phyloP scores from a whole-genome alignment of 2,888 invertebrate genomes.

The Drosophila meridionalis region DNA sequence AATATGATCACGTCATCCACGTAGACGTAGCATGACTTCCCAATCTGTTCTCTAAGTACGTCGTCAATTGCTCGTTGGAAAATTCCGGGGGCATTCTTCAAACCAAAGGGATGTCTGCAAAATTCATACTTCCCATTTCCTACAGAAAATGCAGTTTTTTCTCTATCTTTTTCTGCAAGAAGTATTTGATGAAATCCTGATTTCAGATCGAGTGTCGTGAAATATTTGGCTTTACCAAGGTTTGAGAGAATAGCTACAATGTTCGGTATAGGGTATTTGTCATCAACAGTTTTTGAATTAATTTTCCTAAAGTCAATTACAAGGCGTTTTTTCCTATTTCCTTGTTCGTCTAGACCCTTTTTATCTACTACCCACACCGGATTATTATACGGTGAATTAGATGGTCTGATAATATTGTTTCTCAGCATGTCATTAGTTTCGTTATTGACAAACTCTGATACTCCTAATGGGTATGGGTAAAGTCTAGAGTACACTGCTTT shows the following conservation, averaged over 20 bases:
- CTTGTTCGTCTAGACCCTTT: neutral
- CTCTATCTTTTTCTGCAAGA: slow-evolving; percentile 1
- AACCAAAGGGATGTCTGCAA: neutral
- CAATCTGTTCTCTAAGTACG: neutral
- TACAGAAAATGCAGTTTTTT: slow-evolving; percentile 1
- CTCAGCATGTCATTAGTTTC: neutral
- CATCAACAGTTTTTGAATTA: slow-evolving; percentile 1
- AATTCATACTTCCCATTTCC: neutral
- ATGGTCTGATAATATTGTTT: neutral
- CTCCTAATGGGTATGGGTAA: neutral
- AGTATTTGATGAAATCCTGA: neutral
- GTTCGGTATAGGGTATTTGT: neutral
- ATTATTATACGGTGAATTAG: neutral
- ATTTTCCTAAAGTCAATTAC: neutral
- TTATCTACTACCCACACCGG: neutral
- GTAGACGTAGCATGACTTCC: neutral
- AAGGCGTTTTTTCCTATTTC: slow-evolving; percentile 1
- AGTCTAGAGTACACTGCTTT: neutral
- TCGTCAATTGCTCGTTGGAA: neutral
- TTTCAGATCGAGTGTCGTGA: neutral
- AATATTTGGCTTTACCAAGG: neutral
- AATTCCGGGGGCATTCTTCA: neutral
- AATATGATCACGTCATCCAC: neutral
- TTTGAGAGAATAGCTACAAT: slow-evolving; percentile 2
- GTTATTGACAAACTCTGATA: neutral